Evolutionary conservation across 1,140 invertebrate genomes (phyloP).

Genomic region (Centruroides sculpturatus): DNA sequence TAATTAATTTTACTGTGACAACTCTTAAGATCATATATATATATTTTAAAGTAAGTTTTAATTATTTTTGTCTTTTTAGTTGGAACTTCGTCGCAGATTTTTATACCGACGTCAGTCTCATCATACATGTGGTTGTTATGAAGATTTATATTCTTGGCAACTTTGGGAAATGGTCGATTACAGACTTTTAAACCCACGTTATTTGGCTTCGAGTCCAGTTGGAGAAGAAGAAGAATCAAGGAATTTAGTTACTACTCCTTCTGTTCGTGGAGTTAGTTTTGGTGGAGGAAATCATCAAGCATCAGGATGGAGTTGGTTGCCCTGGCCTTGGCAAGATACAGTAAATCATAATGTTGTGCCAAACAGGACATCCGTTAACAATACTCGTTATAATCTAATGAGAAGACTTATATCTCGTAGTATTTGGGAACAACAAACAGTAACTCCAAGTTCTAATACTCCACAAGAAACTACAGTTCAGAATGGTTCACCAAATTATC

Average conservation of each 20-base stretch:
- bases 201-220: too few species aligned
- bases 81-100: constrained; percentile 64
- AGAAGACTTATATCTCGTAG: constrained; percentile 10
- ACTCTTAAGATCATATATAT: not conserved
- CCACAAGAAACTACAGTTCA: not conserved
- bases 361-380: not conserved
- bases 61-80: constrained; percentile 10
- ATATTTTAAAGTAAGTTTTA: not conserved
- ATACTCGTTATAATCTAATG: constrained; percentile 5
- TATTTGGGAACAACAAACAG: constrained; percentile 1
- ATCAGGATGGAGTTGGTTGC: constrained; percentile 15
- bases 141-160: constrained; percentile 36
- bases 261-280: not conserved
- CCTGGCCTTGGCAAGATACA: constrained; percentile 9
- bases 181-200: too few species aligned
- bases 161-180: constrained; percentile 30
- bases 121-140: constrained; percentile 46
- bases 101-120: constrained; percentile 32
- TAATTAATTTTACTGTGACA: too few species aligned
- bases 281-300: constrained; percentile 1
- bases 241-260: constrained; percentile 19
- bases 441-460: not conserved
- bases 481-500: not conserved
- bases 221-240: too few species aligned
- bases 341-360: not conserved